Conservation (phyloP, 2,888 invertebrate genomes). For the Athripsodes cinereus region DNA sequence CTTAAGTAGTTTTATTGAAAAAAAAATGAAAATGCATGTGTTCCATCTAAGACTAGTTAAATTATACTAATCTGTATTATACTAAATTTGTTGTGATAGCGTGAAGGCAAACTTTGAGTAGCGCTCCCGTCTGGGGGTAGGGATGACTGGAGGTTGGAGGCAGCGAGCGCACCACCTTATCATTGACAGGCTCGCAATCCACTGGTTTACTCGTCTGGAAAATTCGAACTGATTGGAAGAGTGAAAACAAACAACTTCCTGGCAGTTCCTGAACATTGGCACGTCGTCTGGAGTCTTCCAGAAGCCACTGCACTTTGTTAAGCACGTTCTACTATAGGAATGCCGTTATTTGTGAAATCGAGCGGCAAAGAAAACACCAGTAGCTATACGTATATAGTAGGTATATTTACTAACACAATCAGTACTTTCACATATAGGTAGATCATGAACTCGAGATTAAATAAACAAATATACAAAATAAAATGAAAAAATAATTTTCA, state of each 20-base stretch:
- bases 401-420: no score
- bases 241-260: constrained; percentile 24
- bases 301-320: constrained; percentile 19
- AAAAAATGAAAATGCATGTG: no score
- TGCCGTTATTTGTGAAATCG: constrained; percentile 22
- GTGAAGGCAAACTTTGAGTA: no score
- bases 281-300: constrained; percentile 13
- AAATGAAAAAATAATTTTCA: not conserved
- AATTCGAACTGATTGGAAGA: constrained; percentile 26
- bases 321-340: constrained; percentile 14
- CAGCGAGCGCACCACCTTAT: not conserved
- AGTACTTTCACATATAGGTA: not conserved
- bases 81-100: no score
- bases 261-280: constrained; percentile 12
- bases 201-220: constrained; percentile 15
- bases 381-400: no score
- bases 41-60: no score
- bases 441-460: not conserved
- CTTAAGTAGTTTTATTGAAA: no score
- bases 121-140: not conserved
- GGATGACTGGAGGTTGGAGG: not conserved
- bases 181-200: constrained; percentile 5
- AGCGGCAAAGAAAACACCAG: constrained; percentile 19
- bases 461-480: not conserved
- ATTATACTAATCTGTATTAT: no score